Evolutionary conservation across 2,888 invertebrate genomes (phyloP), one percentile per base, ranked within the genome.

Genomic region (Agonopterix alstromeriana): DNA sequence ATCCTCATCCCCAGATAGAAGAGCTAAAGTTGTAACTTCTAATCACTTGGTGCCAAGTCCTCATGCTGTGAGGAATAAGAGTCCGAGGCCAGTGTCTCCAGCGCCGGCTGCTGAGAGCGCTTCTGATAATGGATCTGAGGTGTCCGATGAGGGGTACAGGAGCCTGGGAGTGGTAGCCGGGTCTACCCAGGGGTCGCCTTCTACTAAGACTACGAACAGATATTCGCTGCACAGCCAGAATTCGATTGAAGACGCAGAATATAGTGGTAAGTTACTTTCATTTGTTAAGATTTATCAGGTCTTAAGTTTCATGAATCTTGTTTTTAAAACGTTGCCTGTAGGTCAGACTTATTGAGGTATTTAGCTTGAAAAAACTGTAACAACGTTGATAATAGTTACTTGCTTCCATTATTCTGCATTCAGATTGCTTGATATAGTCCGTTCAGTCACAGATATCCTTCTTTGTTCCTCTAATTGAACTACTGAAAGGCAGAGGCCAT

Each of bases 71-170:
- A 76, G 87, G 54, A 82, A 82, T 56, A 84, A 82, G 55, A 84
- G 83, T 51, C 85, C 87, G 0, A 70, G 86, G 44, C 82, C 85
- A 0, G 76, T 90, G 9, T 91, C 92, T 48, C 91, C 93, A 10
- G 91, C 92, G 0, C 82, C 86, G 2, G 81, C 81, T 0, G 73
- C 89, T 14, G 91, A 92, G 61, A 91, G 93, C 54, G 92, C 92
- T 8, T 93, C 94, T 48, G 94, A 95, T 71, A 94, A 95, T 60
- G 94, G 95, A 8, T 95, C 95, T 50, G 95, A 95, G 73, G 94
- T 95, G 17, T 95, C 95, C 27, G 95, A 95, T 74, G 95, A 95
- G 67, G 95, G 95, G 0, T 95, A 95, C 75, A 91, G 95, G 64
- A 95, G 95, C 68, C 79, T 95, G 64, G 95, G 95, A 0, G 90